Conservation (phyloP, 2,797 vertebrate genomes). For the Ptychobarbus kaznakovi region DNA sequence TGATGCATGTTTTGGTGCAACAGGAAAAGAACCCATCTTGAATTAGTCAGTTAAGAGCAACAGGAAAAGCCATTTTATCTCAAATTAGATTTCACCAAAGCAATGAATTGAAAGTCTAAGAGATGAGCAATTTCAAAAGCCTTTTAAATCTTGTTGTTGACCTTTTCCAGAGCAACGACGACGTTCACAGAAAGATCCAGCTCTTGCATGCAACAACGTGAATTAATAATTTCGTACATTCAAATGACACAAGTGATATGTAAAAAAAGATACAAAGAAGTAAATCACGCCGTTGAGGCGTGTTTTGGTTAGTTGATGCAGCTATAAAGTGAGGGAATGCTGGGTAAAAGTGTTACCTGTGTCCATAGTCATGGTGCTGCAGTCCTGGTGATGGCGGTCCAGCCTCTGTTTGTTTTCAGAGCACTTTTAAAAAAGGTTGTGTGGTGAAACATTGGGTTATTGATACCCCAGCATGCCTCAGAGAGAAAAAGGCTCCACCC, state of each 20-base stretch:
- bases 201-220: conserved; percentile 44
- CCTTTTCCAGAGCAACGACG: conserved; percentile 55
- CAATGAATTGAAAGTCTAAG: no score
- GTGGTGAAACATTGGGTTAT: conserved; percentile 58
- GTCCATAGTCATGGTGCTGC: conserved; percentile 29
- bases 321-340: conserved; percentile 15
- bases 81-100: no score
- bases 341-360: conserved; percentile 51
- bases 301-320: background rate
- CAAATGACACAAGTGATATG: conserved; percentile 28
- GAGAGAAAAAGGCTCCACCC: conserved; percentile 54
- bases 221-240: conserved; percentile 52
- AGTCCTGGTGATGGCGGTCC: conserved; percentile 20
- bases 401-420: conserved; percentile 59
- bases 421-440: conserved; percentile 42
- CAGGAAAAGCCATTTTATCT: no score
- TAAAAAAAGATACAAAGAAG: conserved; percentile 44
- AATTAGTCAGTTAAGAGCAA: no score
- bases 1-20: no score
- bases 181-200: conserved; percentile 37
- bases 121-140: no score
- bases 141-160: no score
- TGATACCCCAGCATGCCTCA: conserved; percentile 55
- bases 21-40: no score
- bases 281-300: conserved; percentile 6